phyloP scores from a whole-genome alignment of 2,888 invertebrate genomes.

The Brachyptera putata region DNA sequence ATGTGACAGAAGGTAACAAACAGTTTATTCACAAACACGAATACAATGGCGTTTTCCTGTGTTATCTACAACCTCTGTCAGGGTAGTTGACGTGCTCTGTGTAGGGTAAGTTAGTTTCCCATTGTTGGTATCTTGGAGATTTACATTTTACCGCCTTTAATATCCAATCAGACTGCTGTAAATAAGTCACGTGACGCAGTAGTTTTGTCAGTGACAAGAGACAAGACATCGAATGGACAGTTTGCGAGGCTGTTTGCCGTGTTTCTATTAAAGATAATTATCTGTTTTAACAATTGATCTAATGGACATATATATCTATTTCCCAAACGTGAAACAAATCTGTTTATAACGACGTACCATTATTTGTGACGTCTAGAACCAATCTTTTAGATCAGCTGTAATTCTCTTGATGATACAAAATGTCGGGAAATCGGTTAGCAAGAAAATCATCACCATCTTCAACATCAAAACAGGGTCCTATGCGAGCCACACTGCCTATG shows the following conservation, averaged over 20 bases:
- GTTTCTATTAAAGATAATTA: neutral
- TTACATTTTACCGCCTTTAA: neutral
- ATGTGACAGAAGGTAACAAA: too few relatives aligned
- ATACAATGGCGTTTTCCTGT: too few relatives aligned
- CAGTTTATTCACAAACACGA: too few relatives aligned
- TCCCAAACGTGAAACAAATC: neutral
- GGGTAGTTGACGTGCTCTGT: too few relatives aligned
- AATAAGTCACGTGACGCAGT: neutral
- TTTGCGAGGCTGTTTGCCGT: too few relatives aligned
- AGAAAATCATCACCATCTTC: constrained; percentile 66
- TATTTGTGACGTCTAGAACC: neutral
- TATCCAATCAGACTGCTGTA: neutral
- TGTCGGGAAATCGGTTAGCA: constrained; percentile 54
- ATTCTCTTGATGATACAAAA: too few relatives aligned
- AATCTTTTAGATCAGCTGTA: constrained; percentile 5
- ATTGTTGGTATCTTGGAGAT: too few relatives aligned
- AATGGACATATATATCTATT: neutral
- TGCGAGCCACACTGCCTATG: constrained; percentile 73
- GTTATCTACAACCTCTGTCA: too few relatives aligned
- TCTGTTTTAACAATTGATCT: neutral
- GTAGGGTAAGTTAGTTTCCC: too few relatives aligned
- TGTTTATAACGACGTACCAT: constrained; percentile 7
- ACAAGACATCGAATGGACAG: neutral
- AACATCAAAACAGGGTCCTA: constrained; percentile 58
- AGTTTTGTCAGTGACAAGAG: neutral